Evolutionary conservation across 2,113 vertebrate species (phyloP).

Genomic region (Takifugu bimaculatus): DNA sequence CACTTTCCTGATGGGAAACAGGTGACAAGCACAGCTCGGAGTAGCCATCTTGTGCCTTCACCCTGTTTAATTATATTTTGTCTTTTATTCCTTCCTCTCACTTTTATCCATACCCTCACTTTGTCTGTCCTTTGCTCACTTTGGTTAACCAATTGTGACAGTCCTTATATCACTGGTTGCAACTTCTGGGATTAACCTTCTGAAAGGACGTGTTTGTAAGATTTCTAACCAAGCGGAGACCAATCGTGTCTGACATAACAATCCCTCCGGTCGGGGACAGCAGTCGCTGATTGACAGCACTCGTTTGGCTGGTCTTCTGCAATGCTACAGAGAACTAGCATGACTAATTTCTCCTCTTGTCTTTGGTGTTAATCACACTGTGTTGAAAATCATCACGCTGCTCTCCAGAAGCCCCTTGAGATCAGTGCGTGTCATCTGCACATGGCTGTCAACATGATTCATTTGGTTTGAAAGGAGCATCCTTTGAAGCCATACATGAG

Average conservation of each 20-base stretch:
- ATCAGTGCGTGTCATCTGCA: slow-evolving; percentile 24
- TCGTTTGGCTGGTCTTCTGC: slow-evolving; percentile 2
- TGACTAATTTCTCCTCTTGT: slow-evolving; percentile 18
- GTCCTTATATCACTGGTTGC: slow-evolving; percentile 1
- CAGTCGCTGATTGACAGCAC: slow-evolving; percentile 26
- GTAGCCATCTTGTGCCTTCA: slow-evolving; percentile 18
- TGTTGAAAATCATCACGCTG: slow-evolving; percentile 13
- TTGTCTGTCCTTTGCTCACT: slow-evolving; percentile 5
- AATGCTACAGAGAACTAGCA: slow-evolving; percentile 26
- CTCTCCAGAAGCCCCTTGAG: neutral
- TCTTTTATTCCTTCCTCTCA: neutral
- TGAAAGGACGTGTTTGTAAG: slow-evolving; percentile 10
- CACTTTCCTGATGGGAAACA: slow-evolving; percentile 50
- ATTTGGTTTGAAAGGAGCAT: slow-evolving; percentile 25
- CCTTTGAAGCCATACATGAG: slow-evolving; percentile 22
- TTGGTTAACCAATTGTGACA: slow-evolving; percentile 35
- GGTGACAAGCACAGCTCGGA: slow-evolving; percentile 34
- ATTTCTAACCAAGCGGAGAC: neutral
- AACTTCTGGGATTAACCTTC: slow-evolving; percentile 5
- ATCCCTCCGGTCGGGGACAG: slow-evolving; percentile 17
- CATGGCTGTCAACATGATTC: slow-evolving; percentile 29
- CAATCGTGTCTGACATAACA: slow-evolving; percentile 14
- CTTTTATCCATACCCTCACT: neutral
- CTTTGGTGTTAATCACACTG: slow-evolving; percentile 5
- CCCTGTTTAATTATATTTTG: neutral